Percentiles rank a stretch among this genome's conserved stretches.
Conservation (phyloP, 2,113 vertebrate species). For the Terrapene triunguis region DNA sequence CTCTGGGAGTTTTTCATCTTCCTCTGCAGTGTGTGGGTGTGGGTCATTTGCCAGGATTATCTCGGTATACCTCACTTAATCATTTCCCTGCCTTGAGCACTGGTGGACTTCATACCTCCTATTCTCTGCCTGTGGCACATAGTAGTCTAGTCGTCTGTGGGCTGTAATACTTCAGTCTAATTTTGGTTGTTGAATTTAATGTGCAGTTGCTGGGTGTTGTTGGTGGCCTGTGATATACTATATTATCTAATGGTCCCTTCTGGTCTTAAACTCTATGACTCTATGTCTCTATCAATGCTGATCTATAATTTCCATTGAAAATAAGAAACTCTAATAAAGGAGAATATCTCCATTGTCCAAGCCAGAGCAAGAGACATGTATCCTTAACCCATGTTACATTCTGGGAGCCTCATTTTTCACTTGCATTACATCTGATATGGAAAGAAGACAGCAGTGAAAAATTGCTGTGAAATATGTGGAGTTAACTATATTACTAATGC, state of each 20-base stretch:
- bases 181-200: background rate
- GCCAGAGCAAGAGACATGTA: background rate
- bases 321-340: background rate
- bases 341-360: background rate
- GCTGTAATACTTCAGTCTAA: background rate
- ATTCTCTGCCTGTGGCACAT: background rate
- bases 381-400: constrained; percentile 7
- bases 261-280: background rate
- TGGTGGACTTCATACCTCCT: too few species aligned
- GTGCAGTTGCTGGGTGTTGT: background rate
- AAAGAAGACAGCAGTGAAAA: constrained; percentile 44
- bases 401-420: background rate
- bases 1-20: too few species aligned
- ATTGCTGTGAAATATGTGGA: constrained; percentile 45
- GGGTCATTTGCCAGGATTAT: too few species aligned
- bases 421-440: constrained; percentile 45
- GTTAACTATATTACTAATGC: constrained; percentile 43
- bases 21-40: too few species aligned
- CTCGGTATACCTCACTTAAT: too few species aligned
- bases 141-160: background rate
- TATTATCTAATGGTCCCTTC: background rate
- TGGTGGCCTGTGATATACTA: background rate
- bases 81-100: too few species aligned
- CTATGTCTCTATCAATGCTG: background rate
- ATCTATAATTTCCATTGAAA: background rate